Conservation (phyloP, 1,140 invertebrate genomes). For the Zaprionus ornatus region DNA sequence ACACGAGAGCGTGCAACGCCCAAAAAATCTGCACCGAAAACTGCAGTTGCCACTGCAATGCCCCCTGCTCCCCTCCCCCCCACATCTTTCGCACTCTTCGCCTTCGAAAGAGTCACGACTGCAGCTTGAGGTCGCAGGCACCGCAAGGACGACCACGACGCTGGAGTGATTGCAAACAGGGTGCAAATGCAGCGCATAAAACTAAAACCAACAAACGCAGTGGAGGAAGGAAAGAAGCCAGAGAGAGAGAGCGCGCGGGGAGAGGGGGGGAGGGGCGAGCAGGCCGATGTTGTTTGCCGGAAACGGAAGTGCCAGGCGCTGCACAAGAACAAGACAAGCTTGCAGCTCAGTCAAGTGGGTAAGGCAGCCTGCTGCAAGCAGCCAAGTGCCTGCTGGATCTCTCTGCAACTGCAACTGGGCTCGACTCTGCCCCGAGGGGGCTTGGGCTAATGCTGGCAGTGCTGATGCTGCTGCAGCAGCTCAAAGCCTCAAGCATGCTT, state of each 20-base stretch:
- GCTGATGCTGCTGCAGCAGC: conserved; percentile 21
- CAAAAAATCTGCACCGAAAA: conserved; percentile 33
- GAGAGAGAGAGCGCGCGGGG: background rate
- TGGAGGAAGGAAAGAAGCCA: conserved; percentile 29
- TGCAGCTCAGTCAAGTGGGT: conserved; percentile 51
- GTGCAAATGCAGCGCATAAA: conserved; percentile 66
- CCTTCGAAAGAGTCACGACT: background rate
- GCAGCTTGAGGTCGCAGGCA: conserved; percentile 30
- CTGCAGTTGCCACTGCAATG: conserved; percentile 25
- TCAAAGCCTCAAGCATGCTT: conserved; percentile 71
- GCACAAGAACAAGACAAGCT: conserved; percentile 46
- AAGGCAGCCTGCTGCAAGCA: conserved; percentile 12
- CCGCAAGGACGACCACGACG: conserved; percentile 62
- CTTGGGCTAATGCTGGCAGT: conserved; percentile 25
- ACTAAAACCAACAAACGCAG: conserved; percentile 63
- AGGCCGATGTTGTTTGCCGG: conserved; percentile 34
- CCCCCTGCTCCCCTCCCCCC: background rate
- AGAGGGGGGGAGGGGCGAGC: too few relatives aligned
- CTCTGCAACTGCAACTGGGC: background rate
- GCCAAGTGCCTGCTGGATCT: conserved; percentile 19
- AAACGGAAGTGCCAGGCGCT: conserved; percentile 73
- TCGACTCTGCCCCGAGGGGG: background rate
- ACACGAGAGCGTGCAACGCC: conserved; percentile 5
- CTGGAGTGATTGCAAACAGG: conserved; percentile 73
- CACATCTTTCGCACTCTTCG: too few relatives aligned